phyloP scores from a whole-genome alignment of 2,113 vertebrate genomes.

The Pleuronectes platessa region DNA sequence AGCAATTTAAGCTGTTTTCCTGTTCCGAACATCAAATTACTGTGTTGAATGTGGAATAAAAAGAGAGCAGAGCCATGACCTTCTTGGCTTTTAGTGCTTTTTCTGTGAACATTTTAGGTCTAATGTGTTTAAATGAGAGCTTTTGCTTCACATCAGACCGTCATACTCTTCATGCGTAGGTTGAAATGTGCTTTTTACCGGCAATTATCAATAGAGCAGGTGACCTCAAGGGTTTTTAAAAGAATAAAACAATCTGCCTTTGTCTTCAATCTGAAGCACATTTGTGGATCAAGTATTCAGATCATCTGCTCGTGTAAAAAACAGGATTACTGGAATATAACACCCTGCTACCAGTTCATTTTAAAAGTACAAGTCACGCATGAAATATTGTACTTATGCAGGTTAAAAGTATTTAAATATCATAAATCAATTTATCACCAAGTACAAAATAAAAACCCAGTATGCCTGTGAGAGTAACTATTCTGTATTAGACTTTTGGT shows the following conservation, averaged over 20 bases:
- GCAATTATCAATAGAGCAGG: neutral
- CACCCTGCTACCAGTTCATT: no score
- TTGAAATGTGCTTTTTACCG: neutral
- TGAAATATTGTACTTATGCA: neutral
- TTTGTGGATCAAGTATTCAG: neutral
- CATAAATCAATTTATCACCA: no score
- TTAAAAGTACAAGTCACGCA: no score
- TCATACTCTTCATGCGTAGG: neutral
- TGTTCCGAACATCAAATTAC: slow-evolving; percentile 65
- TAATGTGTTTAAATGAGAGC: neutral
- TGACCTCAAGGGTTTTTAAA: neutral
- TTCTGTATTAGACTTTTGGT: neutral
- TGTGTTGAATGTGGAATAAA: slow-evolving; percentile 28
- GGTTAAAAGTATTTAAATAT: no score
- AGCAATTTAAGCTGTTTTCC: slow-evolving; percentile 57
- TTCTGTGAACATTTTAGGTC: neutral
- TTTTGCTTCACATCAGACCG: neutral
- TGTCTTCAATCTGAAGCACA: slow-evolving; percentile 2
- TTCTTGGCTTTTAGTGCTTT: neutral
- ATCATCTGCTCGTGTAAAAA: neutral
- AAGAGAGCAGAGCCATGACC: slow-evolving; percentile 26
- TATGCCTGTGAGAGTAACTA: no score
- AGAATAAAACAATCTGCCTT: neutral
- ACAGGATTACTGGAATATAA: no score
- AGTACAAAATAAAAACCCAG: no score